Percentiles rank a stretch among this genome's conserved stretches.
phyloP scores from a whole-genome alignment of 2,113 vertebrate genomes.

The Hippocampus zosterae region DNA sequence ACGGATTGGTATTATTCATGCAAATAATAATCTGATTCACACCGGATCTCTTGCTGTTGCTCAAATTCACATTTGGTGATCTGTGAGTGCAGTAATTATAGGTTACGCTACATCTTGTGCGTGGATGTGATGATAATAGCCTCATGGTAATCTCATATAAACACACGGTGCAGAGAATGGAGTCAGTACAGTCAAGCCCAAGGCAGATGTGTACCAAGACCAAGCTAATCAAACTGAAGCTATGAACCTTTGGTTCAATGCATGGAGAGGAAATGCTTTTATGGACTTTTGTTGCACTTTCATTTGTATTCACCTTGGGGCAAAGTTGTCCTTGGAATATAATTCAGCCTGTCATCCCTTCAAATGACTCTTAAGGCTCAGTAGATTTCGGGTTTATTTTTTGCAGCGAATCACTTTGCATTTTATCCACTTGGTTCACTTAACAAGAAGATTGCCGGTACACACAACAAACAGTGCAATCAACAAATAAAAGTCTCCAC shows the following conservation, averaged over 20 bases:
- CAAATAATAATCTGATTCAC: background rate
- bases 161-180: background rate
- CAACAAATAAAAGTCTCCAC: background rate
- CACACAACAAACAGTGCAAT: background rate
- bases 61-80: background rate
- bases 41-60: background rate
- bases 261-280: background rate
- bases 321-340: background rate
- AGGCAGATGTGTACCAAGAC: background rate
- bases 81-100: background rate
- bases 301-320: slow-evolving; percentile 6
- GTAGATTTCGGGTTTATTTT: background rate
- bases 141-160: background rate
- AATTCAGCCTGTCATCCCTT: background rate
- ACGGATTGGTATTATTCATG: background rate
- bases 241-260: background rate
- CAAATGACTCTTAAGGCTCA: background rate
- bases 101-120: background rate
- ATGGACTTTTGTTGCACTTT: background rate
- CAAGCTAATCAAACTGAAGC: background rate
- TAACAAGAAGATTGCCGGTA: background rate
- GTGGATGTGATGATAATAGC: background rate
- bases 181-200: background rate
- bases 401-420: background rate
- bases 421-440: background rate